Evolutionary conservation across 1,140 invertebrate genomes (phyloP), one percentile per base, ranked within the genome.

Genomic region (Eurosta solidaginis): DNA sequence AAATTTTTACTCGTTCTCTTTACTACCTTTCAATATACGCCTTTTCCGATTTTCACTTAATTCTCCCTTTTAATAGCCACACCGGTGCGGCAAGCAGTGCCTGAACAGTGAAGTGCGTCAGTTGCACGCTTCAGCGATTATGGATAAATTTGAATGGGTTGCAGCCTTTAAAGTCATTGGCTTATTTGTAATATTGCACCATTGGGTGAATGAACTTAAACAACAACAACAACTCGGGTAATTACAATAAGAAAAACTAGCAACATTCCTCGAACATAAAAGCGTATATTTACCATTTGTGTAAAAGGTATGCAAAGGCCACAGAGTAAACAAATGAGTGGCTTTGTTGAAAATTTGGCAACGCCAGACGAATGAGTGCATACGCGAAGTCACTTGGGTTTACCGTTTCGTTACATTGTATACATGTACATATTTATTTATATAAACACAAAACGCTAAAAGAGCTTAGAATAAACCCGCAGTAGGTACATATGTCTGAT

Each of bases 81-180:
- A 27, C 6, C 33, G 29, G 20, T 36, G 29, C 4, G 54, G 5
- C n/a, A 36, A 68, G 59, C 9, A 40, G 9, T 68, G 6, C 59
- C 17, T 29, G 17, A 20, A 33, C 59, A 68, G 29, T 40, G 59
- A 68, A 68, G 59, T 68, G 59, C 40, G 59, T 68, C 33, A 68
- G 59, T 40, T 20, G 59, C 27, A 68, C 59, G 59, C 33, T 68
- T 68, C 59, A 68, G 33, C 33, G 59, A n/a, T 20, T 68, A 33
- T 40, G 59, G 59, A 40, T 68, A 68, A 68, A 68, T 33, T 40
- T n/a, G 59, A 40, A 27, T 68, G 33, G 33, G 33, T 14, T 20
- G 22, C 17, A 68, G 59, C 59, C 59, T 68, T 68, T 29, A 68
- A 68, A 68, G 59, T 20, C 33, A 68, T 59, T 68, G 59, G 59